These are phyloP conservation scores for Philereme transversata DNA, from an alignment of 2,888 invertebrate genomes.

Conservation along the genomic window DNA sequence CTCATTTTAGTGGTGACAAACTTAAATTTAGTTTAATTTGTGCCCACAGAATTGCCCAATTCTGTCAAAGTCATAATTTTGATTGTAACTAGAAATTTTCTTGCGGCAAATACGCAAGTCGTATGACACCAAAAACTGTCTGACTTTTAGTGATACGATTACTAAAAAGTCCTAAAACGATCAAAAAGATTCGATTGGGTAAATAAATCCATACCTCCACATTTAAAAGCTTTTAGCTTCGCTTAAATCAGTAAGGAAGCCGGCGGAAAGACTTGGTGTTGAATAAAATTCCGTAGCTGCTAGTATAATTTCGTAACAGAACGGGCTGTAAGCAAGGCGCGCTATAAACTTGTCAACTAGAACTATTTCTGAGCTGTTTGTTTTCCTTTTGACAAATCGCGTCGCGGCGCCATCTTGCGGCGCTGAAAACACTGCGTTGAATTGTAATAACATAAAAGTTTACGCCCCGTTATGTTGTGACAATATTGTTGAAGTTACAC, in stretches of 20 bases:
- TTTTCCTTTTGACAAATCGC: constrained; percentile 80
- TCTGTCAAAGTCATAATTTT: too few species aligned
- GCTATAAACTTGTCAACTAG: constrained; percentile 80
- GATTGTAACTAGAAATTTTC: too few species aligned
- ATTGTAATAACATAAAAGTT: constrained; percentile 31
- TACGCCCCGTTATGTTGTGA: constrained; percentile 11
- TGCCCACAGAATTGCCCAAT: too few species aligned
- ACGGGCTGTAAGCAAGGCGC: constrained; percentile 43
- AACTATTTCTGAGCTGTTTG: constrained; percentile 80
- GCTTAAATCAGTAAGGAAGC: constrained; percentile 50
- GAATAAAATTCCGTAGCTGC: constrained; percentile 59
- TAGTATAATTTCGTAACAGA: constrained; percentile 60
- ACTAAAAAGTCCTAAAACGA: neutral
- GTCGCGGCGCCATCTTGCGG: constrained; percentile 72
- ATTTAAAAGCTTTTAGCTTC: constrained; percentile 23
- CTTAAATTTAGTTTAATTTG: too few species aligned
- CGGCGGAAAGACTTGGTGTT: constrained; percentile 50
- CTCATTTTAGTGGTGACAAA: too few species aligned
- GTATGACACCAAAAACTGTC: too few species aligned
- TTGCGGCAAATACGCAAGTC: too few species aligned
- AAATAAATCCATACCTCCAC: constrained; percentile 24
- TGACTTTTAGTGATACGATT: too few species aligned
- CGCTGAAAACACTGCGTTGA: constrained; percentile 43
- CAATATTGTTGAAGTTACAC: constrained; percentile 13
- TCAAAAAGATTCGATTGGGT: constrained; percentile 16